phyloP scores from a whole-genome alignment of 2,888 invertebrate species.

The Arctia plantaginis region DNA sequence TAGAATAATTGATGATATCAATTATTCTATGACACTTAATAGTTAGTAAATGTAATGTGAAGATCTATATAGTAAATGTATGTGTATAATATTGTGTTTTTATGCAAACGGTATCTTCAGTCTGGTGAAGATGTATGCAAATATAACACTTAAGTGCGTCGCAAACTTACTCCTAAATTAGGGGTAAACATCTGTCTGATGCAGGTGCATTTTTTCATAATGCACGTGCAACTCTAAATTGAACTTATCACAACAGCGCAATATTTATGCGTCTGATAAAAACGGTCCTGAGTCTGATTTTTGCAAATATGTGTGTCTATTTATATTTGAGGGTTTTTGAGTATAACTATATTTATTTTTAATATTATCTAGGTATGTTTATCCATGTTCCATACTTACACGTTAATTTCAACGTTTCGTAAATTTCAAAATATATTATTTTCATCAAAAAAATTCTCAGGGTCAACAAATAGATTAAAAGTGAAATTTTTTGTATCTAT shows the following conservation, averaged over 20 bases:
- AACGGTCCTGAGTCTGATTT: neutral
- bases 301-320: neutral
- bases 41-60: too few relatives aligned
- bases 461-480: conserved; percentile 11
- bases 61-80: too few relatives aligned
- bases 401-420: neutral
- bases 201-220: neutral
- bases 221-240: neutral
- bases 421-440: neutral
- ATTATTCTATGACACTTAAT: too few relatives aligned
- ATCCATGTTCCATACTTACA: neutral
- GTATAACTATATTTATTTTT: neutral
- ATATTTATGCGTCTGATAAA: neutral
- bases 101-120: too few relatives aligned
- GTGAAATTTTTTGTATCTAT: conserved; percentile 13
- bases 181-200: neutral
- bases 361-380: neutral
- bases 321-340: neutral
- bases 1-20: too few relatives aligned
- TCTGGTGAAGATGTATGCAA: neutral
- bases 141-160: neutral
- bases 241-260: neutral
- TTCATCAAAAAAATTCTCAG: neutral
- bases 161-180: neutral
- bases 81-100: too few relatives aligned